phyloP scores from a whole-genome alignment of 2,113 vertebrate species.

The Crotalus horridus region DNA sequence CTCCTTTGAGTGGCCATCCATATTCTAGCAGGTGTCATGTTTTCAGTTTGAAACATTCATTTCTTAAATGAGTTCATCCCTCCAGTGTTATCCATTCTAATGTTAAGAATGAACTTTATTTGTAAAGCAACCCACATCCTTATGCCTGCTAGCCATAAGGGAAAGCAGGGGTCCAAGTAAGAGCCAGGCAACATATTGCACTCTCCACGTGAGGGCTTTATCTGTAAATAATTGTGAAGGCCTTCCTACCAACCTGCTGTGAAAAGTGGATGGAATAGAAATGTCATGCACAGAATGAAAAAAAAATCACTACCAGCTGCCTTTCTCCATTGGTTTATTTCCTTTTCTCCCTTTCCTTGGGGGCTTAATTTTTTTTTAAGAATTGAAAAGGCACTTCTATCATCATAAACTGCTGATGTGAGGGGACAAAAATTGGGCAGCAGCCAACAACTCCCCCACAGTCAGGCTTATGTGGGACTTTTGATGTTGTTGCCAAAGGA shows the following conservation, averaged over 20 bases:
- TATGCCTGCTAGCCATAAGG: neutral
- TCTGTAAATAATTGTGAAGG: neutral
- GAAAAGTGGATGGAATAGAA: neutral
- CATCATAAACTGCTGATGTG: neutral
- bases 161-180: neutral
- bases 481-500: neutral
- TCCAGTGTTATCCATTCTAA: neutral
- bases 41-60: neutral
- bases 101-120: constrained; percentile 1
- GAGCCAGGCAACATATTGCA: neutral
- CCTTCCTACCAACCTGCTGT: neutral
- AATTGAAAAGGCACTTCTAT: neutral
- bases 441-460: neutral
- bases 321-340: neutral
- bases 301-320: neutral
- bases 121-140: neutral
- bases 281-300: neutral
- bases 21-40: neutral
- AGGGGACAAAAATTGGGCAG: neutral
- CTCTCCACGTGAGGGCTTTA: neutral
- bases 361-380: neutral
- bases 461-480: neutral
- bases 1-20: neutral
- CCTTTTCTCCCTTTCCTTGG: neutral
- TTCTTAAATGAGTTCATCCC: neutral